Conservation (phyloP, 2,797 vertebrate genomes). For the Distichodus sexfasciatus region DNA sequence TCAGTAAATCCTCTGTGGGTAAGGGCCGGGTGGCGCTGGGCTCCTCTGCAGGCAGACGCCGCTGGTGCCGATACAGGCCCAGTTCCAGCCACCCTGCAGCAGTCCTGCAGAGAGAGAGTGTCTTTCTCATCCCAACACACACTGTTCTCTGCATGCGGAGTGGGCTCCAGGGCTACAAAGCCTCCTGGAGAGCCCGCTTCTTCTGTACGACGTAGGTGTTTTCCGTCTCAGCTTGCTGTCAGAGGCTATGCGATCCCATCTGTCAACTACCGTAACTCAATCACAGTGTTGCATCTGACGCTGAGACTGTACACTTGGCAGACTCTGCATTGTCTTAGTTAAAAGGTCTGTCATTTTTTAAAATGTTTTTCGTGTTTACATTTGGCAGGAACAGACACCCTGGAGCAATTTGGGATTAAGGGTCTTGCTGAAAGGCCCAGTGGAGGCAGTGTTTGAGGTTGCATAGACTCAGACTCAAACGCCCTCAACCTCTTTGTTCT, state of each 20-base stretch:
- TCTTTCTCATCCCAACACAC: slow-evolving; percentile 22
- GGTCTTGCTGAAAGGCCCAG: too few relatives aligned
- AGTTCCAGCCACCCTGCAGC: not conserved
- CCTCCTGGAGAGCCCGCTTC: slow-evolving; percentile 20
- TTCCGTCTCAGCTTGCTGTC: slow-evolving; percentile 22
- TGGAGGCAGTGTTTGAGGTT: too few relatives aligned
- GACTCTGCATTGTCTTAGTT: not conserved
- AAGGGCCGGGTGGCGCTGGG: not conserved
- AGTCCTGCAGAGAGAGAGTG: slow-evolving; percentile 1
- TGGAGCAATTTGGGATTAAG: too few relatives aligned
- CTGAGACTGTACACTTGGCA: not conserved
- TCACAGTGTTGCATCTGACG: not conserved
- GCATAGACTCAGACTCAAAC: too few relatives aligned
- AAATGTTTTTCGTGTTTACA: too few relatives aligned
- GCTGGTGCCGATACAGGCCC: not conserved
- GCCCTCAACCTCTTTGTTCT: too few relatives aligned
- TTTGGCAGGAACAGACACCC: too few relatives aligned
- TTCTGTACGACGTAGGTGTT: slow-evolving; percentile 1
- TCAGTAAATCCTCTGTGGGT: slow-evolving; percentile 2
- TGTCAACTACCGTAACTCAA: not conserved
- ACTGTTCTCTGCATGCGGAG: slow-evolving; percentile 17
- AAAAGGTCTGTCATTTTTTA: not conserved
- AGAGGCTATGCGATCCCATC: slow-evolving; percentile 10
- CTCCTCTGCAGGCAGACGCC: not conserved
- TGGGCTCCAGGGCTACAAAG: slow-evolving; percentile 23